A percentile compares a stretch with the other conserved stretches of the same genome.
These are phyloP conservation scores for Misgurnus anguillicaudatus DNA, from an alignment of 2,113 vertebrate genomes.

Conservation along the genomic window DNA sequence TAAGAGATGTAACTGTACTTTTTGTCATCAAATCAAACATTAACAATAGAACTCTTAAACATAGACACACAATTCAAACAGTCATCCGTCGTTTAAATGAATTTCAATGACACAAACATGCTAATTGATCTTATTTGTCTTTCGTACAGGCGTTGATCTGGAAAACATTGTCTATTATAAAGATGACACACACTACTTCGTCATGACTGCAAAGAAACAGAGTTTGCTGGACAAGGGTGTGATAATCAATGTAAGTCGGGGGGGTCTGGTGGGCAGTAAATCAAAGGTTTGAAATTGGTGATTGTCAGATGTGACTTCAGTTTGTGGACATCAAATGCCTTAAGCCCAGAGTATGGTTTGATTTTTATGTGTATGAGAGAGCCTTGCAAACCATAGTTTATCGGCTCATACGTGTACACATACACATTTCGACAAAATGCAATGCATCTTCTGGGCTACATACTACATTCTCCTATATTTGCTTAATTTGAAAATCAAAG, in stretches of 20 bases:
- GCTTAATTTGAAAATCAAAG: background rate
- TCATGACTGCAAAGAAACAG: constrained; percentile 99
- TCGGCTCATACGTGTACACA: no score
- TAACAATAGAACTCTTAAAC: background rate
- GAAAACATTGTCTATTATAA: constrained; percentile 99
- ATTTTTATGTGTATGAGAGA: no score
- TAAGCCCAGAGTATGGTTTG: no score
- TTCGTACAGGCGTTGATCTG: constrained; percentile 88
- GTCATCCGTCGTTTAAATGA: background rate
- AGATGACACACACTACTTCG: constrained; percentile 97
- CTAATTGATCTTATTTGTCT: background rate
- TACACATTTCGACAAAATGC: no score
- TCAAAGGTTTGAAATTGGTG: background rate
- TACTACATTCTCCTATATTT: no score
- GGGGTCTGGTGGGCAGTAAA: background rate
- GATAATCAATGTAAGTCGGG: constrained; percentile 84
- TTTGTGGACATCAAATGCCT: background rate
- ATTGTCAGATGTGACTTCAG: background rate
- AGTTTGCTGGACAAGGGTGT: constrained; percentile 95
- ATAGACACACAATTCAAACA: background rate
- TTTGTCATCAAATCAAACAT: background rate
- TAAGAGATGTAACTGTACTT: background rate
- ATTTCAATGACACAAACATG: background rate
- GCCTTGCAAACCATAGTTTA: no score
- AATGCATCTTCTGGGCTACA: no score